phyloP scores from a whole-genome alignment of 2,113 vertebrate species.

The Arothron firmamentum region DNA sequence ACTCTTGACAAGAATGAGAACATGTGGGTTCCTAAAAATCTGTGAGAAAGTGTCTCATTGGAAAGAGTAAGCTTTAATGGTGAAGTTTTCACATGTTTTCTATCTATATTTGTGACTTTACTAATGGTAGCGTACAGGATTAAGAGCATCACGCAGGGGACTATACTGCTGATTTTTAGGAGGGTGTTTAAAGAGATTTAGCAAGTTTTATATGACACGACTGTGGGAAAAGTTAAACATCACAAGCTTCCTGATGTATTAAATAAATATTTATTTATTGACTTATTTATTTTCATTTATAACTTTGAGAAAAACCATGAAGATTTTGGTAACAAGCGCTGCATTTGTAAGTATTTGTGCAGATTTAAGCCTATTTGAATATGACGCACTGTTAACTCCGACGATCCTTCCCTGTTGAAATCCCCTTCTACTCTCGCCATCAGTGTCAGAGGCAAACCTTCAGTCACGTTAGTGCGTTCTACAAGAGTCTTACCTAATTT shows the following conservation, averaged over 20 bases:
- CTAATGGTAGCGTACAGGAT: too few relatives aligned
- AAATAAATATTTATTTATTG: conserved; percentile 60
- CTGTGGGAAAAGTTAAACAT: conserved; percentile 29
- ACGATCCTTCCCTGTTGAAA: conserved; percentile 51
- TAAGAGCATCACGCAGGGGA: not conserved
- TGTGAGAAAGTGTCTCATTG: not conserved
- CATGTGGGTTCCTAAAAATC: not conserved
- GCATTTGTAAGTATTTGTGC: conserved; percentile 53
- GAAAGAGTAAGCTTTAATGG: not conserved
- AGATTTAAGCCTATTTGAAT: conserved; percentile 34
- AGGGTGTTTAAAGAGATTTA: not conserved
- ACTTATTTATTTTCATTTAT: conserved; percentile 67
- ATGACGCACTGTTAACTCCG: conserved; percentile 47
- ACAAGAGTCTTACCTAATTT: conserved; percentile 36
- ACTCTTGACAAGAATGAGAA: not conserved
- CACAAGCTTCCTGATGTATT: conserved; percentile 41
- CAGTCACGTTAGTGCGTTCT: conserved; percentile 28
- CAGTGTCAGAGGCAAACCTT: not conserved
- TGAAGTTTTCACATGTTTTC: not conserved
- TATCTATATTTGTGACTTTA: too few relatives aligned
- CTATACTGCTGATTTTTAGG: conserved; percentile 15
- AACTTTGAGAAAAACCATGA: conserved; percentile 35
- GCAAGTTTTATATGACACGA: conserved; percentile 13
- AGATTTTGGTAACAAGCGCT: conserved; percentile 46
- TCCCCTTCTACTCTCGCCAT: conserved; percentile 32